Percentiles rank a stretch among this genome's conserved stretches.
These are phyloP conservation scores for Prinia subflava DNA, from an alignment of 2,113 vertebrate species.

Conservation along the genomic window DNA sequence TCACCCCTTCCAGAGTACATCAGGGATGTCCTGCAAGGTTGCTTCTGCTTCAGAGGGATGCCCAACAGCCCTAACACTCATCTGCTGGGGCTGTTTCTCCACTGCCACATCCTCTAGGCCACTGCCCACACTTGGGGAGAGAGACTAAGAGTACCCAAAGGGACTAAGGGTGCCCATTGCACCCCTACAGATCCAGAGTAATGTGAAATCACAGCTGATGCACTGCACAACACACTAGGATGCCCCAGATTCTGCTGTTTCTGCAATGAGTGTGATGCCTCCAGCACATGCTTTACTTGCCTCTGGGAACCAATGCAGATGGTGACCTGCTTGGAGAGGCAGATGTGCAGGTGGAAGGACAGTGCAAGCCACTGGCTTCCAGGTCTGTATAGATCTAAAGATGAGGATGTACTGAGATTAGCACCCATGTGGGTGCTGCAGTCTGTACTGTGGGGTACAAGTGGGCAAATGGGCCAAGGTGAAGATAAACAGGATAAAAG, in stretches of 20 bases:
- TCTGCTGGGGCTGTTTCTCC: not conserved
- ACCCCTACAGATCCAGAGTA: not conserved
- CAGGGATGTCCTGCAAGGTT: not conserved
- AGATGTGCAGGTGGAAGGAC: not conserved
- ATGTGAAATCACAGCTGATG: not conserved
- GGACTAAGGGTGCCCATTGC: not conserved
- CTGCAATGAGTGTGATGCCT: not conserved
- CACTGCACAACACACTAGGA: not conserved
- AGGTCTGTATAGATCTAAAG: not conserved
- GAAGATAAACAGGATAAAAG: not conserved
- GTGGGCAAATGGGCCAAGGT: not conserved
- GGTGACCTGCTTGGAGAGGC: not conserved
- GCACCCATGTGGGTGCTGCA: not conserved
- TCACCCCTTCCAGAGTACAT: not conserved
- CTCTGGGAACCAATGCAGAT: not conserved
- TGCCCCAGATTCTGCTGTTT: accelerated
- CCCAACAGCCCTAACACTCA: accelerated
- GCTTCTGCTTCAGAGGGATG: not conserved
- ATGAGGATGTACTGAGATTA: not conserved
- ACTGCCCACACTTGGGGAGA: not conserved
- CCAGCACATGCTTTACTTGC: not conserved
- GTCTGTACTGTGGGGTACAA: not conserved
- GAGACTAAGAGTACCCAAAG: not conserved
- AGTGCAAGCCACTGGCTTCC: not conserved
- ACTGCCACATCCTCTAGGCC: not conserved